Conservation (phyloP, 1,140 invertebrate genomes). For the Ridgeia piscesae region DNA sequence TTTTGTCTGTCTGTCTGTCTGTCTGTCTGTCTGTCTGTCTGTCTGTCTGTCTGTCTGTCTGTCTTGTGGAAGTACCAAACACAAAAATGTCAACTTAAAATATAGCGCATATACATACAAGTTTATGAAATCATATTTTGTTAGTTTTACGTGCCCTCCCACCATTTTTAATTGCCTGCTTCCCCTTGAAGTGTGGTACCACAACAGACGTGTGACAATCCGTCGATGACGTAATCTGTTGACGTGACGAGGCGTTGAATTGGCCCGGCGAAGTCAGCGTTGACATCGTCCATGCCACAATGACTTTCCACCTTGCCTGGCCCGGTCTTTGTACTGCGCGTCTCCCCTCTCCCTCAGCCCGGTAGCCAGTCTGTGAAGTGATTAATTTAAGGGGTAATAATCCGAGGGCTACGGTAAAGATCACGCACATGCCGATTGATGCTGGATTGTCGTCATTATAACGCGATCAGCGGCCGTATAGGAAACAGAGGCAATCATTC, state of each 20-base stretch:
- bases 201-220: not conserved
- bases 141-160: not conserved
- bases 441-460: not conserved
- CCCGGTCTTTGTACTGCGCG: not conserved
- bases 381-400: conserved; percentile 1
- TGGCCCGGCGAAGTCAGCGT: not conserved
- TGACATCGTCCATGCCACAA: not conserved
- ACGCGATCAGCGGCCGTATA: not conserved
- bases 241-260: not conserved
- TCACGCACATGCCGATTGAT: not conserved
- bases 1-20: too few species aligned
- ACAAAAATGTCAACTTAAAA: not conserved
- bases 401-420: not conserved
- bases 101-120: not conserved
- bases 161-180: not conserved
- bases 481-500: not conserved
- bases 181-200: not conserved
- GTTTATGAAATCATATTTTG: not conserved
- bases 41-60: too few species aligned
- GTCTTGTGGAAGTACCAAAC: not conserved
- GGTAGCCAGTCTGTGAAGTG: not conserved
- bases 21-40: too few species aligned
- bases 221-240: not conserved
- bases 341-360: not conserved
- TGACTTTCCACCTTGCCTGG: not conserved